Conservation (phyloP, 2,113 vertebrate genomes). For the Ciconia stormi region DNA sequence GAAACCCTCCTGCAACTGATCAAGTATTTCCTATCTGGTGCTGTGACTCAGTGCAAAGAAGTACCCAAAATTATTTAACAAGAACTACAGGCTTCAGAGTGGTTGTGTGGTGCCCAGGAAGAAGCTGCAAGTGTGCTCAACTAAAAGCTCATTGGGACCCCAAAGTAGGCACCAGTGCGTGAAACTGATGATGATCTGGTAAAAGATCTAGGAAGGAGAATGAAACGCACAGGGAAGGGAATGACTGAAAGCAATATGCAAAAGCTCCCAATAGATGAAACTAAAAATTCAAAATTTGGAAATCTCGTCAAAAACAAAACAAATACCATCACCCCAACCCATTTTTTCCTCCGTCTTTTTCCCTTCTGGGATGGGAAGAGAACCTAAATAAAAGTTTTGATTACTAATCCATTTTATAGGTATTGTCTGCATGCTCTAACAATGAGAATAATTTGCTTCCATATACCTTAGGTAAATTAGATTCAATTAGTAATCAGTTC, state of each 20-base stretch:
- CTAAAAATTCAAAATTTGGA: neutral
- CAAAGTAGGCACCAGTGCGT: neutral
- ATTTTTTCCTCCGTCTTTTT: neutral
- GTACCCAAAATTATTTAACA: neutral
- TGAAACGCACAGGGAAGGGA: neutral
- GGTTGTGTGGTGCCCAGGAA: neutral
- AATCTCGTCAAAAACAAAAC: neutral
- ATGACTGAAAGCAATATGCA: neutral
- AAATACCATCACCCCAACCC: neutral
- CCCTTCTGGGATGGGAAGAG: neutral
- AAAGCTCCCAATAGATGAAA: neutral
- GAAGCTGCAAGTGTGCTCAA: neutral
- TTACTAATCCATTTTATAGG: neutral
- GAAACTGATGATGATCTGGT: neutral
- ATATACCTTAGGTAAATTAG: neutral
- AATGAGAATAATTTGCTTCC: neutral
- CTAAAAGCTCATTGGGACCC: neutral
- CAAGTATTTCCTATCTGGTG: neutral
- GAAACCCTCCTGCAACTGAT: neutral
- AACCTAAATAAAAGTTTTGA: neutral
- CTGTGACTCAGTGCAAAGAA: neutral
- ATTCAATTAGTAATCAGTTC: neutral
- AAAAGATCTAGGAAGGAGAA: neutral
- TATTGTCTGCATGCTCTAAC: neutral
- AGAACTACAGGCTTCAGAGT: neutral